Conservation (phyloP, 2,888 invertebrate genomes). For the Eristalinus aeneus region DNA sequence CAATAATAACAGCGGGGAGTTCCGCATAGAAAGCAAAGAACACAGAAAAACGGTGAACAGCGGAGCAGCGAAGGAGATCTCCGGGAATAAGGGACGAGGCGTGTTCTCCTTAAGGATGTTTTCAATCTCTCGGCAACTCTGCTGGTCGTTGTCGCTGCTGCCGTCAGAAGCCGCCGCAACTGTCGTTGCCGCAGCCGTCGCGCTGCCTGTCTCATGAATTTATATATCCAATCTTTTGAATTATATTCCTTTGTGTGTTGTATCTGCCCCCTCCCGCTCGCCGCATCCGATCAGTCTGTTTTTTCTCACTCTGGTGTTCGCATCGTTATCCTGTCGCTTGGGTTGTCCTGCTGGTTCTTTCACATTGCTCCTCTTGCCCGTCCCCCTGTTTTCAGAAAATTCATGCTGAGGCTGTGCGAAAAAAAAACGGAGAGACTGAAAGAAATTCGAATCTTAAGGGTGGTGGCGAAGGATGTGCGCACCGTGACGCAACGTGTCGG, state of each 20-base stretch:
- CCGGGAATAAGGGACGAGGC: neutral
- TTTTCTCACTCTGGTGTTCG: too few relatives aligned
- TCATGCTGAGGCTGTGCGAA: neutral
- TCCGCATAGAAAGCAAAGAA: neutral
- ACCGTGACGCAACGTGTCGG: neutral
- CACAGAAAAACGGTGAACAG: neutral
- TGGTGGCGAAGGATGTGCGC: conserved; percentile 1
- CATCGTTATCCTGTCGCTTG: neutral
- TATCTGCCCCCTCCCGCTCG: neutral
- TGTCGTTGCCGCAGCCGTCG: too few relatives aligned
- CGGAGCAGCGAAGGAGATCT: neutral
- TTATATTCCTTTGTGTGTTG: conserved; percentile 32
- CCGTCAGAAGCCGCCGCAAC: too few relatives aligned
- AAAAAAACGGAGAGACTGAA: neutral
- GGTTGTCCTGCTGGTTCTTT: neutral
- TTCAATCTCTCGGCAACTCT: conserved; percentile 22
- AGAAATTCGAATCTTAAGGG: neutral
- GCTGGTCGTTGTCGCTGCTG: neutral
- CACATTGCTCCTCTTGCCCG: neutral
- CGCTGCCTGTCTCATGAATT: conserved; percentile 40
- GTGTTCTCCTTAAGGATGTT: conserved; percentile 7
- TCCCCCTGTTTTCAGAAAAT: neutral
- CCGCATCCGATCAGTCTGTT: neutral
- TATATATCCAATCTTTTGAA: conserved; percentile 50
- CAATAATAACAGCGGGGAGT: conserved; percentile 42